Base-by-base conservation (phyloP, 2,113 vertebrate species). In the Cnemophilus loriae region DNA sequence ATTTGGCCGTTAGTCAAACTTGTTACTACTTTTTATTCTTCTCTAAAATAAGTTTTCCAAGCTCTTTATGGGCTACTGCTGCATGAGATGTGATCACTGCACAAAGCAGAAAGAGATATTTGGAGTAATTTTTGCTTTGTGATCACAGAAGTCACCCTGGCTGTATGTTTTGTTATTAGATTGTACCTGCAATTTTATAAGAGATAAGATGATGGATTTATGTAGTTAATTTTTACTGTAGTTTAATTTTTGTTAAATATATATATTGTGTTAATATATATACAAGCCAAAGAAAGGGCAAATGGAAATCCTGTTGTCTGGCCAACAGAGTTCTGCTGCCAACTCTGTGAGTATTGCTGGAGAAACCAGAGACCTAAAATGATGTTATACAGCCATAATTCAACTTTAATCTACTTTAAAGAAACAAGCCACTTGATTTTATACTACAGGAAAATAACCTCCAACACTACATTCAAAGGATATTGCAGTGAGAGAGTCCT, bases 311-410 rank as follows among this genome's bases (percentile, higher is more conserved):
- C 22, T 11, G 3, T 41, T 93, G 37, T 90, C 35, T 33, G 79
- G 27, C 81, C 70, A 81, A 46, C 33, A 70, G 71, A 32, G 33
- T 17, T 92, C 71, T 90, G 56, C 79, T 89, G 83, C 90, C 79
- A 89, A 2, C 24, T 78, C 76, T 74, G 33, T 33, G 63, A 56
- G 24, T 16, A 67, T 47, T 74, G 33, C 68, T 70, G 22, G 64
- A 84, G 49, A 83, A 90, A 89, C 79, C 88, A 94, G 92, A 92
- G 56, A 75, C 44, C 44, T 41, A 60, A 93, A 96, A 96, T 92
- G 28, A 90, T 87, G 60, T 88, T 93, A 94, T 3, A 47, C 13
- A 68, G 60, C 68, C 47, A 46, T 81, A 90, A 95, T 86, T 91
- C 39, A 70, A 60, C 41, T 59, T 86, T 95, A 96, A 96, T 84